Conservation (phyloP, 2,888 invertebrate species). For the Neocrepidodera transversa region DNA sequence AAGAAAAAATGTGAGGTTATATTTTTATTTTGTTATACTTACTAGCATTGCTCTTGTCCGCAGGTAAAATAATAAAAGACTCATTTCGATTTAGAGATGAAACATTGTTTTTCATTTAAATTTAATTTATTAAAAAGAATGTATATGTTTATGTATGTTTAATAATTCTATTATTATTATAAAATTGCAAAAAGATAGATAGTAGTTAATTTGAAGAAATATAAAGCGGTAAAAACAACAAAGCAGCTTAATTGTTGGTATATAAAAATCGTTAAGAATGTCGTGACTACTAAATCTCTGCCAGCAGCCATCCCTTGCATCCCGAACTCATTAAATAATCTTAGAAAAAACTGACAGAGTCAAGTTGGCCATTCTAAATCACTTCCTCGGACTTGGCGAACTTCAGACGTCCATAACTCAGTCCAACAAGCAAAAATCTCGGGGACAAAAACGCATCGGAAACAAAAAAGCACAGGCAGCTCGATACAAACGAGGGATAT, state of each 20-base stretch:
- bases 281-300: slow-evolving; percentile 51
- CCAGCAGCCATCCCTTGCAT: slow-evolving; percentile 27
- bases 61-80: too few species aligned
- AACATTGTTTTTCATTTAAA: too few species aligned
- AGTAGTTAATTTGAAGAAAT: too few species aligned
- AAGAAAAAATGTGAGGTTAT: too few species aligned
- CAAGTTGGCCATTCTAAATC: slow-evolving; percentile 53
- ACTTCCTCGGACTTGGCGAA: slow-evolving; percentile 51
- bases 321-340: slow-evolving; percentile 53
- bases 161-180: too few species aligned
- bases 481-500: slow-evolving; percentile 59
- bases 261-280: slow-evolving; percentile 45
- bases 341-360: slow-evolving; percentile 52
- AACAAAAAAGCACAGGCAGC: slow-evolving; percentile 54
- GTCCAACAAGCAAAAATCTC: slow-evolving; percentile 57
- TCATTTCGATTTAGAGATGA: too few species aligned
- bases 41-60: too few species aligned
- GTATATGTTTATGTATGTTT: too few species aligned
- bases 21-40: too few species aligned
- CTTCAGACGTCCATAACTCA: slow-evolving; percentile 57
- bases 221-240: slow-evolving; percentile 27
- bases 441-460: slow-evolving; percentile 55
- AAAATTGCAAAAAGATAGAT: too few species aligned
- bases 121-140: too few species aligned
- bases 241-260: slow-evolving; percentile 44